Percentiles rank a stretch among this genome's conserved stretches.
These are phyloP conservation scores for Sericinus montela DNA, from an alignment of 2,888 invertebrate species.

Conservation along the genomic window DNA sequence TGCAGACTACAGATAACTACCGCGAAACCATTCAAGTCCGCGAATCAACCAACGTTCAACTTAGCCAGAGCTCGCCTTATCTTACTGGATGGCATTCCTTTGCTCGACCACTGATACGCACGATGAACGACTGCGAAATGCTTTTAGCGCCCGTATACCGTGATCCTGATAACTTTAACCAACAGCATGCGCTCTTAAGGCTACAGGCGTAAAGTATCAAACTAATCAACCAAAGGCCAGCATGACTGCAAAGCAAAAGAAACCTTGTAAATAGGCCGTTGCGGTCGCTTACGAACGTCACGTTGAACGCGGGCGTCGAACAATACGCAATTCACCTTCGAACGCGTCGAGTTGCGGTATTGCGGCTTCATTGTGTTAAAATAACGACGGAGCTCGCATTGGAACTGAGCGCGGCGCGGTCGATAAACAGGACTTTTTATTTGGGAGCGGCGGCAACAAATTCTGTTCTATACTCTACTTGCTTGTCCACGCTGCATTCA, in stretches of 20 bases:
- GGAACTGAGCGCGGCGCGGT: constrained; percentile 58
- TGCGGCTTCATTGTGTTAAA: constrained; percentile 77
- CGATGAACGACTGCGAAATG: constrained; percentile 76
- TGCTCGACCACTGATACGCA: constrained; percentile 71
- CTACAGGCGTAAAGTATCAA: constrained; percentile 25
- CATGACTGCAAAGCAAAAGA: constrained; percentile 48
- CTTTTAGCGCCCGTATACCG: constrained; percentile 70
- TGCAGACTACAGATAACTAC: no score
- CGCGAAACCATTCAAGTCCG: background rate
- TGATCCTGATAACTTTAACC: constrained; percentile 31
- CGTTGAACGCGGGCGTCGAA: constrained; percentile 69
- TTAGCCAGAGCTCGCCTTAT: constrained; percentile 63
- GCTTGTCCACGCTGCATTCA: constrained; percentile 1
- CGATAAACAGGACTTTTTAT: constrained; percentile 55
- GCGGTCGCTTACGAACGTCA: constrained; percentile 72
- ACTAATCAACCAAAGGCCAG: constrained; percentile 32
- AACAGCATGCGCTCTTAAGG: constrained; percentile 25
- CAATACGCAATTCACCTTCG: constrained; percentile 80
- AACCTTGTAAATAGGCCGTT: constrained; percentile 67
- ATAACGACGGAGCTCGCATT: constrained; percentile 68
- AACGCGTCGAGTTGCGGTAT: constrained; percentile 76
- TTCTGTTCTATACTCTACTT: constrained; percentile 6
- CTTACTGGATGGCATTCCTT: constrained; percentile 75
- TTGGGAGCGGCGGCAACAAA: constrained; percentile 25
- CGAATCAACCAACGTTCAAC: constrained; percentile 42